Evolutionary conservation across 2,888 invertebrate genomes (phyloP).

Genomic region (Schizaphis graminum): DNA sequence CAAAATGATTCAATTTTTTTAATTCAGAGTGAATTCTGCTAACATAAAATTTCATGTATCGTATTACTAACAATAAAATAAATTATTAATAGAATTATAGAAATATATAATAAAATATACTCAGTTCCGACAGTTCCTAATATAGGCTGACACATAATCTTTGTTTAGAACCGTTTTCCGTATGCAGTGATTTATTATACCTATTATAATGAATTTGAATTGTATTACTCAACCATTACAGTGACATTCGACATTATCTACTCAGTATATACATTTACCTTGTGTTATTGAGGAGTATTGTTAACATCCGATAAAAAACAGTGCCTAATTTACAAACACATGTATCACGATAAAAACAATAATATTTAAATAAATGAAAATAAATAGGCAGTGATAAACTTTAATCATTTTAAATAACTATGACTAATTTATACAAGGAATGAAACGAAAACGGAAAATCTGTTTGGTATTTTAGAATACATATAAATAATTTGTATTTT

Average conservation of each 20-base stretch:
- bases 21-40: background rate
- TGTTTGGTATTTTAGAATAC: background rate
- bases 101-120: background rate
- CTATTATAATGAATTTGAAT: background rate
- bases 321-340: no score
- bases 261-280: no score
- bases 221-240: background rate
- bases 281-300: no score
- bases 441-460: background rate
- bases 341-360: no score
- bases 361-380: no score
- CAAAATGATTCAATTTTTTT: background rate
- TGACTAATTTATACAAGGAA: background rate
- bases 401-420: background rate
- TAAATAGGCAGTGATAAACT: background rate
- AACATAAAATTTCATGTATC: background rate
- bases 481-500: background rate
- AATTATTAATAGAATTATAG: background rate
- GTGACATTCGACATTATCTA: background rate
- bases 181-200: background rate
- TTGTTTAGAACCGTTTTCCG: background rate
- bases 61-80: background rate
- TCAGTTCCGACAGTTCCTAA: background rate
- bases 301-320: no score
- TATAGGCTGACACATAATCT: background rate